Conservation (phyloP, 2,888 invertebrate species). For the Taenaris catops region DNA sequence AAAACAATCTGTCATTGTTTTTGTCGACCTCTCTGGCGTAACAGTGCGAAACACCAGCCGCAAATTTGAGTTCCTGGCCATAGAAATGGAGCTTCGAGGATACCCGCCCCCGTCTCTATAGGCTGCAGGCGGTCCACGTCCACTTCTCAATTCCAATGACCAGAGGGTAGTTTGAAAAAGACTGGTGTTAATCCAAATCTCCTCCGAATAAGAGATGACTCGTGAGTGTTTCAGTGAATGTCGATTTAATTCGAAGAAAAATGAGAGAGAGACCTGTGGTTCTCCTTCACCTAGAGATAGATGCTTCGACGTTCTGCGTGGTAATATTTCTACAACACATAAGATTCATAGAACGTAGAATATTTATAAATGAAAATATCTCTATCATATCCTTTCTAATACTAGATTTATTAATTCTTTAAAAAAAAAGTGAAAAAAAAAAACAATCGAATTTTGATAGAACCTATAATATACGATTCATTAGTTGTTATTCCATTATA, state of each 20-base stretch:
- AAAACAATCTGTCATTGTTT: no score
- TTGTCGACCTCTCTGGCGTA: no score
- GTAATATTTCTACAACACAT: no score
- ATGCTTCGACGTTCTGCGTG: background rate
- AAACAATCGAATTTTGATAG: conserved; percentile 19
- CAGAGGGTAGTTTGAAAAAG: conserved; percentile 29
- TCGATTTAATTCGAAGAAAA: conserved; percentile 11
- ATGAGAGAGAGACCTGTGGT: conserved; percentile 9
- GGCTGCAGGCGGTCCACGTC: conserved; percentile 69
- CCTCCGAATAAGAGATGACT: conserved; percentile 25
- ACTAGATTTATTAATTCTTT: no score
- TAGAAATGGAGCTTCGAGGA: conserved; percentile 60
- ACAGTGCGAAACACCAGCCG: no score
- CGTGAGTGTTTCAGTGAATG: conserved; percentile 19
- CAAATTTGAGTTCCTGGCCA: no score
- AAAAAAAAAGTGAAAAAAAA: conserved; percentile 25
- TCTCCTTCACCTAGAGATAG: background rate
- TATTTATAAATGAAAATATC: conserved; percentile 20
- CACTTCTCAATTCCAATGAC: conserved; percentile 70
- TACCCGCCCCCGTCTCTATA: conserved; percentile 66
- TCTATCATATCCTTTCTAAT: conserved; percentile 33
- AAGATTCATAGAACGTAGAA: background rate
- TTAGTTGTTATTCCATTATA: conserved; percentile 19
- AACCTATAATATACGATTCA: conserved; percentile 12
- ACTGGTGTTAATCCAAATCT: conserved; percentile 23